Conservation (phyloP, 2,888 invertebrate genomes). For the Heliconius erato region DNA sequence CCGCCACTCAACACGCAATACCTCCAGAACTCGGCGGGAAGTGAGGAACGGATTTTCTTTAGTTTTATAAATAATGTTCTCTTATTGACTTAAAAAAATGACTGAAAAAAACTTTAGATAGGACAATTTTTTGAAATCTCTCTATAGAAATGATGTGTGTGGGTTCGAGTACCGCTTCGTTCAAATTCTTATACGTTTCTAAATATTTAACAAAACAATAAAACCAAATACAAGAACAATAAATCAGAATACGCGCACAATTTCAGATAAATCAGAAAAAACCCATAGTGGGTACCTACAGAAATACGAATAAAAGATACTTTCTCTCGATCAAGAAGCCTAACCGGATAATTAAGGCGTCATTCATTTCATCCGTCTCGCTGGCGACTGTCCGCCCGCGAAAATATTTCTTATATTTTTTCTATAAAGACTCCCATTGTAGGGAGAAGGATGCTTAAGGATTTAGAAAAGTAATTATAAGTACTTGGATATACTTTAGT, state of each 20-base stretch:
- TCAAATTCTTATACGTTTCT: not conserved
- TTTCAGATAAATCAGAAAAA: conserved; percentile 46
- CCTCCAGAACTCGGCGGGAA: too few relatives aligned
- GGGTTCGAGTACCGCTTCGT: too few relatives aligned
- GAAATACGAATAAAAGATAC: conserved; percentile 49
- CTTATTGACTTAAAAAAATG: too few relatives aligned
- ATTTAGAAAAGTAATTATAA: conserved; percentile 44
- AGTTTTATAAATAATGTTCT: too few relatives aligned
- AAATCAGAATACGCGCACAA: conserved; percentile 26
- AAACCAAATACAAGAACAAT: conserved; percentile 12
- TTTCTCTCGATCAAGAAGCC: conserved; percentile 58
- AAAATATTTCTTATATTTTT: conserved; percentile 48
- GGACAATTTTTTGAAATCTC: too few relatives aligned
- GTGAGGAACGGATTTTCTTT: too few relatives aligned
- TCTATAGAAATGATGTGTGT: too few relatives aligned
- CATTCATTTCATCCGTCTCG: conserved; percentile 72
- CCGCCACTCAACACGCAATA: too few relatives aligned
- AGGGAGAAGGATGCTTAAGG: conserved; percentile 36
- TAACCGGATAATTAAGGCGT: conserved; percentile 80
- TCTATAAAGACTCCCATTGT: conserved; percentile 44
- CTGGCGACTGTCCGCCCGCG: conserved; percentile 52
- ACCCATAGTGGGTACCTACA: conserved; percentile 37
- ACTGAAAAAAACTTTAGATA: too few relatives aligned
- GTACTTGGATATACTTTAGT: conserved; percentile 26
- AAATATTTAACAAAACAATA: conserved; percentile 6